Percentiles rank a stretch among this genome's conserved stretches.
Evolutionary conservation across 2,888 invertebrate species (phyloP).

Genomic region (Piscicola geometra): DNA sequence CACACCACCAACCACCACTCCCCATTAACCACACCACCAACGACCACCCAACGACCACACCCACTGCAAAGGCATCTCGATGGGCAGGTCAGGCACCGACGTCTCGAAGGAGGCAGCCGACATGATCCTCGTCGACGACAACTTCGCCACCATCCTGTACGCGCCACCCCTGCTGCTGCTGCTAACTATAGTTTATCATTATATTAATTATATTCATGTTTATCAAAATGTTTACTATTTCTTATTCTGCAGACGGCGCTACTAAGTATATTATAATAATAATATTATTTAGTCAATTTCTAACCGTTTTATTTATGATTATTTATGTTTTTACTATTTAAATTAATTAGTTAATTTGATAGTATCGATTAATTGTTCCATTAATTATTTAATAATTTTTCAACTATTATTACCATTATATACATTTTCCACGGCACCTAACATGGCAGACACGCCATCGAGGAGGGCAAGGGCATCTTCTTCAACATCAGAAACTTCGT

Average conservation of each 20-base stretch:
- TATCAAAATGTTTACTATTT: slow-evolving; percentile 1
- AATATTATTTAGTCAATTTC: no score
- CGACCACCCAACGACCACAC: no score
- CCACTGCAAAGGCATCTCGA: slow-evolving; percentile 69
- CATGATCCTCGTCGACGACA: slow-evolving; percentile 97
- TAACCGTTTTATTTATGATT: no score
- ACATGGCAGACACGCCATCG: slow-evolving; percentile 81
- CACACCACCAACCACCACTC: no score
- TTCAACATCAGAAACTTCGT: slow-evolving; percentile 99
- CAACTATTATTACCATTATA: slow-evolving; percentile 10
- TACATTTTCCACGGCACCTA: no score
- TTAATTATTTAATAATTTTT: neutral
- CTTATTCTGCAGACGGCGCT: no score
- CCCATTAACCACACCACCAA: no score
- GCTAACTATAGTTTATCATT: neutral
- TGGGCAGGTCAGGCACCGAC: slow-evolving; percentile 84
- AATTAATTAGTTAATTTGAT: neutral
- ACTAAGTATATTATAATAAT: no score
- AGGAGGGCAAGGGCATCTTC: slow-evolving; percentile 98
- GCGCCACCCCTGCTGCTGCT: slow-evolving; percentile 50
- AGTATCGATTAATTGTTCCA: neutral
- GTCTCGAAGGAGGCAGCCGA: slow-evolving; percentile 99
- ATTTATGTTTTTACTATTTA: neutral
- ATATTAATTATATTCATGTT: neutral
- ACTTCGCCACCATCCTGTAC: slow-evolving; percentile 94